Evolutionary conservation across 2,797 vertebrate species (phyloP), one percentile per base, ranked within the genome.

Genomic region (Cynopterus sphinx): DNA sequence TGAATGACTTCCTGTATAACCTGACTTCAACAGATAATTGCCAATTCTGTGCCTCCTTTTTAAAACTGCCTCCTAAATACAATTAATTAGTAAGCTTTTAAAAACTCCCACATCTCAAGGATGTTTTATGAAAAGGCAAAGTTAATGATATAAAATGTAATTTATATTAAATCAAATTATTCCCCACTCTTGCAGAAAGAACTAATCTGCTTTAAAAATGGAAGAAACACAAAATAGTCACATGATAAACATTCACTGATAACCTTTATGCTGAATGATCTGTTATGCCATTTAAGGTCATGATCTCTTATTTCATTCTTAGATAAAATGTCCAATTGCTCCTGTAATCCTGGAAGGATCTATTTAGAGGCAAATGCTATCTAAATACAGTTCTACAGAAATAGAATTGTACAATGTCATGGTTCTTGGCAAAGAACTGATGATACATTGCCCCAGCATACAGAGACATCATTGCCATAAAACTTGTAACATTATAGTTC

Each of bases 401-500:
- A 96, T 87, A 97, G 97, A 98, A 97, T 97, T 79, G 41, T 87
- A 86, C 73, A 86, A 12, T 55, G 88, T 88, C 88, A 55, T 92
- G 67, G 74, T 92, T 79, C 96, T 97, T 97, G 97, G 71, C 93
- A 96, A 33, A 70, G 82, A 93, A 98, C 68, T 97, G 95, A 97
- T 96, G 95, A 91, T 88, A 17, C 53, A 87, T 93, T 97, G 68
- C 74, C 82, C 51, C 94, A 97, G 84, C 77, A 97, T 89, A 95
- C 31, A 96, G 71, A 98, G n/a, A 93, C 31, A 93, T 85, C 51
- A 61, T 97, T 98, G 91, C 87, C 92, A 79, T 95, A 97, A 98
- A 97, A 95, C 70, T 65, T 97, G 71, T 86, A 97, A 92, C 81
- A 94, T 89, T 97, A 91, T 91, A 70, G 93, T 97, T 98, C 94